A percentile compares a stretch with the other conserved stretches of the same genome.
phyloP scores from a whole-genome alignment of 1,140 invertebrate genomes.

The Cepaea nemoralis region DNA sequence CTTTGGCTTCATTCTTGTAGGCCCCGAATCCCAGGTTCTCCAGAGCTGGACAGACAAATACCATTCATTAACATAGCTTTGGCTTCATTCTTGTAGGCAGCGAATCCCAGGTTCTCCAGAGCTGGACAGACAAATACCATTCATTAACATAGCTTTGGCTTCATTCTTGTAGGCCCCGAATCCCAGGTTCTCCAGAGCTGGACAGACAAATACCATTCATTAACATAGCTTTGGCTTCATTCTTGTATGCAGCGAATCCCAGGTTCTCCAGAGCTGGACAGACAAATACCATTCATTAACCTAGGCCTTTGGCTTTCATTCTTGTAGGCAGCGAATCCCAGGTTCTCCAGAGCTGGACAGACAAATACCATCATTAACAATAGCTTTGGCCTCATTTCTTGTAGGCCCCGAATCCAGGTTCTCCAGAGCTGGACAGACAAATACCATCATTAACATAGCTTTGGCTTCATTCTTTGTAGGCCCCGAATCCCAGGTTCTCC shows the following conservation, averaged over 20 bases:
- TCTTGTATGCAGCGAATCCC: constrained; percentile 92
- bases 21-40: constrained; percentile 93
- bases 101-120: constrained; percentile 91
- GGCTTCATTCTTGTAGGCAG: constrained; percentile 92
- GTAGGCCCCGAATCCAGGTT: constrained; percentile 94
- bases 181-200: constrained; percentile 92
- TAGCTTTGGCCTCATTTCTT: constrained; percentile 91
- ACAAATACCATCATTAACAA: too few relatives aligned
- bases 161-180: constrained; percentile 94
- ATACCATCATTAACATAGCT: constrained; percentile 89
- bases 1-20: constrained; percentile 93
- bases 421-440: constrained; percentile 93
- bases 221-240: constrained; percentile 92
- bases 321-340: too few relatives aligned
- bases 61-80: constrained; percentile 92
- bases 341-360: too few relatives aligned
- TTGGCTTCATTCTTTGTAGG: constrained; percentile 94
- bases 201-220: too few relatives aligned
- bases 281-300: too few relatives aligned
- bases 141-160: constrained; percentile 91
- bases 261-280: constrained; percentile 93
- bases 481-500: constrained; percentile 91
- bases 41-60: too few relatives aligned
- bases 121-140: too few relatives aligned
- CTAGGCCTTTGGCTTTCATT: too few relatives aligned